Base-by-base conservation (phyloP, 2,888 invertebrate species). In the Gandaritis pyraliata region DNA sequence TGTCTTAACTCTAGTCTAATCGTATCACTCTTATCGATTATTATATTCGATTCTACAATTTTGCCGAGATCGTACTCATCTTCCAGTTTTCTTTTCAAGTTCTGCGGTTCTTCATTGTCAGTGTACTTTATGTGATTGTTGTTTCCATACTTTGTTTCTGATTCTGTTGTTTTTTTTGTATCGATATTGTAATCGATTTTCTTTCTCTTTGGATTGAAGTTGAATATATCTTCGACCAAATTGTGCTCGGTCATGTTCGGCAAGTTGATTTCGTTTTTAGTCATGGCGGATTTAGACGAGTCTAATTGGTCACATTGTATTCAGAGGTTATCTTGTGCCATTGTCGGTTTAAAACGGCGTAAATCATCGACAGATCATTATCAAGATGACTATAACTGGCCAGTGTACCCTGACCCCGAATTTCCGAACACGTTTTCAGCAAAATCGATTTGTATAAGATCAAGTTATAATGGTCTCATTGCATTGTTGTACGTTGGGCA, bases 351-450 rank as follows among this genome's bases (percentile, higher is more conserved):
- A 89, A 86, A 87, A 77, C 83, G 80, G 88, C 87, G 88, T 88
- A 90, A 89, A 90, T 91, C 88, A 89, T 90, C 87, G 82, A 80
- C 78, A 85, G 91, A 92, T 91, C 85, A 88, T 90, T 91, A 92
- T 92, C 92, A 78, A 63, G 64, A 85, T 89, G 90, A 90, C 90
- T 82, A 80, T 80, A 73, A 71, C 68, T 64, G 71, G 68, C 90
- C 83, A 85, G 58, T 68, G 13, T 72, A 72, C 38, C 57, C 49
- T 69, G 89, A 86, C 65, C 87, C 67, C 73, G 71, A 71, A 70
- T 75, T 78, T 73, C 69, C 71, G 71, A 76, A 75, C 67, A 54
- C 29, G 47, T 52, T 60, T 45, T 57, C 53, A 61, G 50, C 53
- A 52, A 16, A 46, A 76, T 78, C 78, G 76, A 82, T 85, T 85